Evolutionary conservation across 1,140 invertebrate species (phyloP), one percentile per base, ranked within the genome.

Genomic region (Heliconius congener): DNA sequence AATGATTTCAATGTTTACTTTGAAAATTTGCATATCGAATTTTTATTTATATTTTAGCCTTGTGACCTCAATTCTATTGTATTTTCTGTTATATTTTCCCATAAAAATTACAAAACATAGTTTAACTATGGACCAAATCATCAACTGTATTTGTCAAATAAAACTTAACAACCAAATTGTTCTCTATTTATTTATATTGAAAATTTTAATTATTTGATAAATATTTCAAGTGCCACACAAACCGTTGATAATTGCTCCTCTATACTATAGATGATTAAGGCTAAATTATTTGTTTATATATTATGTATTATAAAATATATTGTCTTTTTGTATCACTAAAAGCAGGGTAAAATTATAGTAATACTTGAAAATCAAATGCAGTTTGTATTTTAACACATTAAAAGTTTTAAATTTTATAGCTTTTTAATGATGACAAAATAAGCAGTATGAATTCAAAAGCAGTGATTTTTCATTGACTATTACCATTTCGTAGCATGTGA

Each of bases 311-410:
- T 66, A 66, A 23, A 66, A 66, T 30, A 66, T 66, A 30, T 27
- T 66, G 16, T 66, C 23, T 13, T 66, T 66, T 66, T 66, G 13
- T 66, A 66, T 66, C 60, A 66, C 60, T 66, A 27, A 66, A 66
- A 66, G 60, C 60, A 66, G 60, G 60, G 60, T 66, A 66, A 66
- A 66, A 66, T 66, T 66, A 66, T 66, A 66, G 30, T 66, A 66
- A 27, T 66, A 66, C 60, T 30, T 66, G 27, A 66, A 66, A 66
- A 66, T 66, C 23, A 66, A 66, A 66, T 30, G 60, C 60, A 66
- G 27, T 66, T 66, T 66, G 60, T 66, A 66, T 66, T 66, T 66
- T 66, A 66, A 30, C 60, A 66, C 60, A 66, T 66, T 30, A 66
- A 66, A 66, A 11, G 27, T 66, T 13, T 66, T 66, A 66, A 30